phyloP scores from a whole-genome alignment of 1,140 invertebrate species.

The Steinernema khuongi region DNA sequence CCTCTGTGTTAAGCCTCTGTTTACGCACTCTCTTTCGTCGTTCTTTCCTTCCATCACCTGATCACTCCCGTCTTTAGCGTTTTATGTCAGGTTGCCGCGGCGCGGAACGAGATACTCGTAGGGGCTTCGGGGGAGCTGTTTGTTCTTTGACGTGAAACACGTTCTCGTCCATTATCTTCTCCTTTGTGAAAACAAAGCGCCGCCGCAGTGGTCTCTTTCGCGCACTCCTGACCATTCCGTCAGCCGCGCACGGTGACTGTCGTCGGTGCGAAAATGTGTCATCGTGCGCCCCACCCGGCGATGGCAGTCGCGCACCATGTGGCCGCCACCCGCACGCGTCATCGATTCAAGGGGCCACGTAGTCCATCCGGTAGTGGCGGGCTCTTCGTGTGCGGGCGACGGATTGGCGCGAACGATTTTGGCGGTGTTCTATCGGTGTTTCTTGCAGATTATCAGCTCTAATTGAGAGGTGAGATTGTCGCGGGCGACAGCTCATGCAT shows the following conservation, averaged over 20 bases:
- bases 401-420: not conserved
- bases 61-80: not conserved
- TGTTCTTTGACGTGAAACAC: not conserved
- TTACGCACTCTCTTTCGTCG: not conserved
- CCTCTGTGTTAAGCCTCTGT: too few relatives aligned
- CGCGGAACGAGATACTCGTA: not conserved
- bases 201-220: not conserved
- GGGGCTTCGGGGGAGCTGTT: too few relatives aligned
- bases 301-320: too few relatives aligned
- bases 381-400: not conserved
- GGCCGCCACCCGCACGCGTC: too few relatives aligned
- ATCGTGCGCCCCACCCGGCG: too few relatives aligned
- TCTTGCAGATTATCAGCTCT: not conserved
- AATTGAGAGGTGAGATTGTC: not conserved
- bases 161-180: not conserved
- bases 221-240: too few relatives aligned
- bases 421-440: not conserved
- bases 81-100: not conserved
- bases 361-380: too few relatives aligned
- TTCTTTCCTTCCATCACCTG: not conserved
- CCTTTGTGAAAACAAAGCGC: not conserved
- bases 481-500: slow-evolving; percentile 10
- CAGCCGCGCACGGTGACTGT: too few relatives aligned
- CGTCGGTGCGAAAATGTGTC: too few relatives aligned
- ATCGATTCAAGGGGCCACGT: too few relatives aligned